Conservation (phyloP, 2,797 vertebrate genomes). For the Semotilus atromaculatus region DNA sequence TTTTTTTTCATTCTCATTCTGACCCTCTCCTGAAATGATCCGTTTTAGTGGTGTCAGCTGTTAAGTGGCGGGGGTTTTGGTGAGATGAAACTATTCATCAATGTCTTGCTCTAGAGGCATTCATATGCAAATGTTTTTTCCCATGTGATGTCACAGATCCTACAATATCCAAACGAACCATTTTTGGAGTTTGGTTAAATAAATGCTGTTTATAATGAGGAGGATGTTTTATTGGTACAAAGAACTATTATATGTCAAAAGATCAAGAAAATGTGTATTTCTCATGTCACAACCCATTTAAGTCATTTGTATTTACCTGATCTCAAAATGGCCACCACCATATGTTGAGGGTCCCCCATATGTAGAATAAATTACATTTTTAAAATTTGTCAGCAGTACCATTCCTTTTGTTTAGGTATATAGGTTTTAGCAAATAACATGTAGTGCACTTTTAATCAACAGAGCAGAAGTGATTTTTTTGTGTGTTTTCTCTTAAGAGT, state of each 20-base stretch:
- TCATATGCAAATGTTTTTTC: too few relatives aligned
- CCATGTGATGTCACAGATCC: not conserved
- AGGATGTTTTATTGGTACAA: not conserved
- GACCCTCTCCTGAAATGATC: too few relatives aligned
- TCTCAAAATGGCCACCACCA: not conserved
- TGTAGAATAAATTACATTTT: not conserved
- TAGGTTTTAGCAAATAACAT: not conserved
- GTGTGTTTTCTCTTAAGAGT: conserved; percentile 31
- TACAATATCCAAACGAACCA: not conserved
- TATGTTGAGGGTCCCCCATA: not conserved
- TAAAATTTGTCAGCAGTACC: not conserved
- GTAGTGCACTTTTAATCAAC: not conserved
- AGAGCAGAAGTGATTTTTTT: not conserved
- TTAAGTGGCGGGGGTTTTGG: too few relatives aligned
- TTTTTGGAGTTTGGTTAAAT: not conserved
- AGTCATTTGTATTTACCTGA: not conserved
- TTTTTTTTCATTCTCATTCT: too few relatives aligned
- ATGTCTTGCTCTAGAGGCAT: too few relatives aligned
- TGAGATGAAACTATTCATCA: too few relatives aligned
- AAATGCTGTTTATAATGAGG: not conserved
- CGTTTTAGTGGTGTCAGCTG: too few relatives aligned
- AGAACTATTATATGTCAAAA: not conserved
- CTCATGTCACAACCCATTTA: not conserved
- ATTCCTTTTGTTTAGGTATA: not conserved
- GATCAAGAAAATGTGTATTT: not conserved